Conservation (phyloP, 2,888 invertebrate genomes). For the Dendrolimus houi region DNA sequence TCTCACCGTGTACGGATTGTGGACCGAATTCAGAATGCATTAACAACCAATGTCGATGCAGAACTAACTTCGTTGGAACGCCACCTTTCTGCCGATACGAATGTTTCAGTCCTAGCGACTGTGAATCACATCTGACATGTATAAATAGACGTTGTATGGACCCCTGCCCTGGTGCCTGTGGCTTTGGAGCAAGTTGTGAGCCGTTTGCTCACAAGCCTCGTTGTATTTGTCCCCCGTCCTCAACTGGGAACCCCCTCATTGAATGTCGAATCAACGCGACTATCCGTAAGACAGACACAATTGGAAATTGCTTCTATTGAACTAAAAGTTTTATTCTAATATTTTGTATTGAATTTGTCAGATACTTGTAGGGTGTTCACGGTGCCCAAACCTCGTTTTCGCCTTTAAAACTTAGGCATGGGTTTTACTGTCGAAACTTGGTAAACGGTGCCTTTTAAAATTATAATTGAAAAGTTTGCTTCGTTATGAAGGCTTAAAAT, state of each 20-base stretch:
- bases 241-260: constrained; percentile 85
- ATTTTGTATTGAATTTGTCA: neutral
- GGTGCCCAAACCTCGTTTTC: constrained; percentile 47
- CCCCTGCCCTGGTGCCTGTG: constrained; percentile 86
- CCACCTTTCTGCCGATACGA: constrained; percentile 86
- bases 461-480: neutral
- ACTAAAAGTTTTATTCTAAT: neutral
- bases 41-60: constrained; percentile 81
- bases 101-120: constrained; percentile 83
- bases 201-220: constrained; percentile 83
- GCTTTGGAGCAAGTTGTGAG: constrained; percentile 81
- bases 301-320: constrained; percentile 47
- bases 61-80: constrained; percentile 80
- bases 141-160: constrained; percentile 82
- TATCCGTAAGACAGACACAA: constrained; percentile 64
- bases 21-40: constrained; percentile 86
- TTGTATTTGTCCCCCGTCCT: constrained; percentile 81
- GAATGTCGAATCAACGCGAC: constrained; percentile 77
- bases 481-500: neutral
- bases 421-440: constrained; percentile 67
- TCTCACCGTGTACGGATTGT: constrained; percentile 81
- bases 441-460: constrained; percentile 16
- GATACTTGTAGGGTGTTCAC: neutral
- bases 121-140: constrained; percentile 81
- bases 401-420: constrained; percentile 74